Evolutionary conservation across 2,888 invertebrate genomes (phyloP).

Genomic region (Willowsia nigromaculata): DNA sequence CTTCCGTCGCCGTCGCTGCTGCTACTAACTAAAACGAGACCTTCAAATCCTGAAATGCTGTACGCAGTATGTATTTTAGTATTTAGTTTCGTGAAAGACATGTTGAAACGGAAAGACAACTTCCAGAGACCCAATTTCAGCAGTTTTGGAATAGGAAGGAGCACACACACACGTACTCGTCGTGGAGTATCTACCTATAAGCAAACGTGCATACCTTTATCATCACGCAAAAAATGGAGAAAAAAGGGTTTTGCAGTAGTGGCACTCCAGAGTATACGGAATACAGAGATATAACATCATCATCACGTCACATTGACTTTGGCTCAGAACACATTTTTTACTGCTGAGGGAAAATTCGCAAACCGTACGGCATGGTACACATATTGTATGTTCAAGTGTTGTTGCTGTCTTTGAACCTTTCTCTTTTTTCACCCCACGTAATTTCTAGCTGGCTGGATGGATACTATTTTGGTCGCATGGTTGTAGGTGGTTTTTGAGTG

Average conservation of each 20-base stretch:
- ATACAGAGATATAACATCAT: constrained; percentile 7
- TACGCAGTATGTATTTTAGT: neutral
- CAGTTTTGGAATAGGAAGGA: neutral
- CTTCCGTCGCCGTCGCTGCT: neutral
- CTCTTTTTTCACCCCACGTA: neutral
- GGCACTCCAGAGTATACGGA: constrained; percentile 35
- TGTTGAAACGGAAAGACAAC: constrained; percentile 58
- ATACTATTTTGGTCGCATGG: neutral
- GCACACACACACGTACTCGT: too few relatives aligned
- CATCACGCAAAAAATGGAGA: neutral
- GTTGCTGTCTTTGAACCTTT: neutral
- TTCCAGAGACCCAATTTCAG: constrained; percentile 44
- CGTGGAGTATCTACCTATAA: too few relatives aligned
- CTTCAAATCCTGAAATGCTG: neutral
- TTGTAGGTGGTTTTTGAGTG: neutral
- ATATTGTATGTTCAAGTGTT: neutral
- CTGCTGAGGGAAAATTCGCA: neutral
- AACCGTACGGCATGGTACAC: neutral
- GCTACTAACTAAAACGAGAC: neutral
- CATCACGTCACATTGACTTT: constrained; percentile 67
- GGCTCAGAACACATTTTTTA: constrained; percentile 8
- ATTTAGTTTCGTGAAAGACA: constrained; percentile 53
- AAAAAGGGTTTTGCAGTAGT: constrained; percentile 37
- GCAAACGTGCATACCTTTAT: neutral
- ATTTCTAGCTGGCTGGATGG: neutral